Base-by-base conservation (phyloP, 2,797 vertebrate species). In the Clarias fuscus region DNA sequence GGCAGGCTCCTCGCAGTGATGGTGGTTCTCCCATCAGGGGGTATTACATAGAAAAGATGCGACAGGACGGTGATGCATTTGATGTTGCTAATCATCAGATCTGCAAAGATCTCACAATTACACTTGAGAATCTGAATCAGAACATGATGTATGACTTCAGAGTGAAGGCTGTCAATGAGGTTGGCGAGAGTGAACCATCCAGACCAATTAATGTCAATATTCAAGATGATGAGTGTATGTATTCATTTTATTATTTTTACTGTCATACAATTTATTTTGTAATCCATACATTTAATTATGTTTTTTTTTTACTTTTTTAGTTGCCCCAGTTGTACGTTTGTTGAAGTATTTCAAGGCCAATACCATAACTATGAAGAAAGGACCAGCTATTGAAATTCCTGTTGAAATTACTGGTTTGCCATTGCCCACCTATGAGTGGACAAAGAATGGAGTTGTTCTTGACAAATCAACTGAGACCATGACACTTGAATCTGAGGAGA, bases 1-100 rank as follows among this genome's bases (percentile, higher is more conserved):
- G 98, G 98, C 95, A 96, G 88, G 96, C 97, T 20, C 98, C 98
- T 18, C 96, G 93, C 79, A 96, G 91, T 14, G 96, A 99, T 59
- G 98, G 98, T 0, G 98, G 95, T 82, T 96, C 97, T 89, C 97
- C 97, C 80, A 93, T 99, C 86, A 92, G 91, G 80, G 98, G 98
- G 4, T 99, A 99, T 88, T 96, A 97, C 61, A 94, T 99, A 89
- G 98, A 99, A 92, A 99, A 99, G 92, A 97, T 96, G 93, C 95
- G 97, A 89, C 96, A 97, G 0, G 98, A 99, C 86, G 91, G 96
- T 90, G 95, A 93, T 1, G 96, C 98, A 89, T 99, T 93, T 85
- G 98, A 99, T 84, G 95, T 96, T 92, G 98, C 98, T 83, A 97
- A 97, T 91, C 95, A 94, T 48, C 93, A 94, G 84, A 94, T 98